Conservation (phyloP, 2,797 vertebrate genomes). For the Chaenodraco wilsoni region DNA sequence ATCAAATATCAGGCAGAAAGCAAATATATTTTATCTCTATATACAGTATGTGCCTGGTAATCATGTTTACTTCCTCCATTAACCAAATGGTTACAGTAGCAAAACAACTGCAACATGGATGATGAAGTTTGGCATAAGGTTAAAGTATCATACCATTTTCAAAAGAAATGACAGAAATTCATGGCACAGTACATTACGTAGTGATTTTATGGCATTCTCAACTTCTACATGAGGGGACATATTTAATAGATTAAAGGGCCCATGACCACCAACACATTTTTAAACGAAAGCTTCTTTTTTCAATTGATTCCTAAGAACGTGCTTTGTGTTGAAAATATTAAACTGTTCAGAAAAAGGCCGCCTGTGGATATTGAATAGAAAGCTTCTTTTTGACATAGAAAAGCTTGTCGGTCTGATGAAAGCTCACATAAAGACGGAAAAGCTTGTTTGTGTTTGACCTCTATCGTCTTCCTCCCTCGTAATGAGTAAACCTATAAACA, state of each 20-base stretch:
- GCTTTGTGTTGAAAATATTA: no score
- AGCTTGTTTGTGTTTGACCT: no score
- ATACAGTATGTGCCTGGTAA: slow-evolving; percentile 28
- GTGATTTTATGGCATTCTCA: not conserved
- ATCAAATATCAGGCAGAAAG: slow-evolving; percentile 45
- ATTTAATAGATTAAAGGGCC: not conserved
- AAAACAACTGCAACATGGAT: not conserved
- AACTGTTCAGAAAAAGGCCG: no score
- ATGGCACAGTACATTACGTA: not conserved
- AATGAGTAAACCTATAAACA: no score
- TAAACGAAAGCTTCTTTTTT: no score
- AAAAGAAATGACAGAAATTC: not conserved
- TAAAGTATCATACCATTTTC: not conserved
- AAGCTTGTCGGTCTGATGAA: no score
- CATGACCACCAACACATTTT: no score
- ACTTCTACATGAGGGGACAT: not conserved
- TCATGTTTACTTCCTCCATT: slow-evolving; percentile 15
- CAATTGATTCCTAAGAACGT: no score
- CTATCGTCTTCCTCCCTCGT: no score
- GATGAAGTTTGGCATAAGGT: slow-evolving; percentile 1
- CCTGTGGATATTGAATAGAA: no score
- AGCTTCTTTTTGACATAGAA: no score
- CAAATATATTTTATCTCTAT: slow-evolving; percentile 15
- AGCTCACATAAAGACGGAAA: no score
- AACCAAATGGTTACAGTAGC: slow-evolving; percentile 10